phyloP scores from a whole-genome alignment of 2,797 vertebrate species.

The Centropyge bicolor region DNA sequence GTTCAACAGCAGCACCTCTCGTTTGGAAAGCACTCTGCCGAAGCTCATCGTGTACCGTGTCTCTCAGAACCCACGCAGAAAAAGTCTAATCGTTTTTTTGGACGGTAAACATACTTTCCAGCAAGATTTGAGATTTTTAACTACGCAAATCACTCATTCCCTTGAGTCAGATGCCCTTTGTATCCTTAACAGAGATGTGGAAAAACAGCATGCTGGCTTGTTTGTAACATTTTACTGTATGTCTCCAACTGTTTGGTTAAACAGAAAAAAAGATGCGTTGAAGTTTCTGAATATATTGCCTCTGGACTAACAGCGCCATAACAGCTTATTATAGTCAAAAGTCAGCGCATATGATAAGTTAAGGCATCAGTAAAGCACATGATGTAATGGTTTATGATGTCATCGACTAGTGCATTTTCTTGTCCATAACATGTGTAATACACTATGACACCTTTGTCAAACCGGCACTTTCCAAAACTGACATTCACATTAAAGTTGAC shows the following conservation, averaged over 20 bases:
- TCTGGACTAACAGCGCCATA: neutral
- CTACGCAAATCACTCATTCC: constrained; percentile 5
- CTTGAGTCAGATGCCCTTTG: constrained; percentile 39
- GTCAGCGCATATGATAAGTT: constrained; percentile 10
- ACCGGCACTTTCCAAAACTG: constrained; percentile 40
- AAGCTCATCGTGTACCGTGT: constrained; percentile 33
- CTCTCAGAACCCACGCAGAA: constrained; percentile 47
- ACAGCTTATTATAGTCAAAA: neutral
- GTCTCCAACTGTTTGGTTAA: constrained; percentile 20
- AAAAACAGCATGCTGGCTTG: constrained; percentile 21
- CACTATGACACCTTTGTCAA: constrained; percentile 40
- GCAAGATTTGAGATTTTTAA: constrained; percentile 36
- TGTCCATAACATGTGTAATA: constrained; percentile 5
- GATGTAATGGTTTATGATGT: neutral
- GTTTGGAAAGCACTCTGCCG: constrained; percentile 60
- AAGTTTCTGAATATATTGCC: constrained; percentile 16
- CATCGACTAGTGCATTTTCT: neutral
- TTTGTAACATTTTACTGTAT: constrained; percentile 24
- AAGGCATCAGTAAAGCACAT: neutral
- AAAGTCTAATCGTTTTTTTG: constrained; percentile 17
- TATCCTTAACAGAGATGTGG: constrained; percentile 18
- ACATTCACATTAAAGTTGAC: constrained; percentile 56
- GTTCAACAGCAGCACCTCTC: constrained; percentile 61
- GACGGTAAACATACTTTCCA: constrained; percentile 39
- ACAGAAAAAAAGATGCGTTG: neutral